Evolutionary conservation across 2,113 vertebrate species (phyloP).

Genomic region (Hirundichthys speculiger): DNA sequence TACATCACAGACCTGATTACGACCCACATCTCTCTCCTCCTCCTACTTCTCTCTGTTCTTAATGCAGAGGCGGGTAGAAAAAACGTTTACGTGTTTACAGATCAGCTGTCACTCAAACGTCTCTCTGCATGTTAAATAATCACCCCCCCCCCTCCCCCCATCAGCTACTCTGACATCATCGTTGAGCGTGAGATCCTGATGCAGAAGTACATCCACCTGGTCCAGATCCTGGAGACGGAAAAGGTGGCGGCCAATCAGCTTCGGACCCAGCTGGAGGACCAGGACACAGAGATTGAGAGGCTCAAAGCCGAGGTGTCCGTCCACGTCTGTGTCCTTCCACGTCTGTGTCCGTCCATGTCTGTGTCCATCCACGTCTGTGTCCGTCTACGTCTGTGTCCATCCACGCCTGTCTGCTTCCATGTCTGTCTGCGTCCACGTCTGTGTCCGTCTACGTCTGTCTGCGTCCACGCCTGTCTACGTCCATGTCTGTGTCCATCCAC

Average conservation of each 20-base stretch:
- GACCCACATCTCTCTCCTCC: constrained; percentile 21
- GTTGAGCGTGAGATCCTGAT: constrained; percentile 94
- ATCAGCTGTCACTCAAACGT: not conserved
- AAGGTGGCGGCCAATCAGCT: constrained; percentile 96
- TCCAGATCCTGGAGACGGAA: constrained; percentile 97
- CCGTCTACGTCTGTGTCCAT: no score
- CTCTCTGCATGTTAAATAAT: not conserved
- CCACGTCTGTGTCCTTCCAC: constrained; percentile 28
- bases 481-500: no score
- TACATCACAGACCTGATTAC: constrained; percentile 71
- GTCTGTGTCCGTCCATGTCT: constrained; percentile 25
- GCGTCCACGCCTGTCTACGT: no score
- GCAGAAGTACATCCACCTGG: constrained; percentile 98
- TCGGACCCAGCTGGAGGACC: constrained; percentile 95
- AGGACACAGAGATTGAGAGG: constrained; percentile 95
- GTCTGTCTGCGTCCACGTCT: no score
- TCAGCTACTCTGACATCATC: constrained; percentile 92
- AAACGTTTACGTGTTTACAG: not conserved
- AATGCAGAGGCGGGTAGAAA: constrained; percentile 1
- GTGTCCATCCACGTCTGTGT: no score
- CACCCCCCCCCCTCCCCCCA: not conserved
- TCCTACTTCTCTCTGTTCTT: constrained; percentile 20
- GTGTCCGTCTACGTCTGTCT: no score
- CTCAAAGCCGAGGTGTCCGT: constrained; percentile 93
- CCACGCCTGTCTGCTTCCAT: no score